Conservation (phyloP, 2,888 invertebrate species). For the Celastrina argiolus region DNA sequence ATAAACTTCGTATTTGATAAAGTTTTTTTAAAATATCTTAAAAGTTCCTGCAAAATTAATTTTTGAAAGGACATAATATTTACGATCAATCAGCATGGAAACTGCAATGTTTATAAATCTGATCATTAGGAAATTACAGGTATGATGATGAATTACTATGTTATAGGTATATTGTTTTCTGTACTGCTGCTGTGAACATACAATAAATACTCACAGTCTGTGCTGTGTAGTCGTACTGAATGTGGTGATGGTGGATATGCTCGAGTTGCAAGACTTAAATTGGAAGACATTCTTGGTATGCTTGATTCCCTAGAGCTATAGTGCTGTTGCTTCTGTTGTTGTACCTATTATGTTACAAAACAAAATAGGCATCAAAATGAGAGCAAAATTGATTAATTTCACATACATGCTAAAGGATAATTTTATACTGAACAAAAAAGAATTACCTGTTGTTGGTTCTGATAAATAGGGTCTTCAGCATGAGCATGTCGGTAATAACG, state of each 20-base stretch:
- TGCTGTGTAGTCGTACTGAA: conserved; percentile 61
- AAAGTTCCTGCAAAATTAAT: too few species aligned
- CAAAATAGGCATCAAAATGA: background rate
- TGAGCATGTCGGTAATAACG: conserved; percentile 60
- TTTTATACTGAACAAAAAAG: background rate
- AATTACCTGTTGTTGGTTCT: conserved; percentile 70
- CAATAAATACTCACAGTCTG: conserved; percentile 53
- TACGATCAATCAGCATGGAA: too few species aligned
- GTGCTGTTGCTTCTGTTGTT: conserved; percentile 70
- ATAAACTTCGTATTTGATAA: too few species aligned
- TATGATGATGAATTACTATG: too few species aligned
- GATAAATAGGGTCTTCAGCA: conserved; percentile 70
- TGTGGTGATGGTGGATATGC: conserved; percentile 65
- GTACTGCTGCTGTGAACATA: too few species aligned
- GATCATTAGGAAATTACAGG: too few species aligned
- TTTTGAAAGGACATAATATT: too few species aligned
- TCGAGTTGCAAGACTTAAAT: conserved; percentile 61
- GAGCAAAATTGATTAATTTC: too few species aligned
- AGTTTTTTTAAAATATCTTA: too few species aligned
- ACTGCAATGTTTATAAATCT: too few species aligned
- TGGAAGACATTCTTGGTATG: conserved; percentile 63
- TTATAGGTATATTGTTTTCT: too few species aligned
- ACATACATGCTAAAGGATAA: too few species aligned
- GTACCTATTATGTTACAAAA: conserved; percentile 47
- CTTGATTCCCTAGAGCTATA: conserved; percentile 70